phyloP scores from a whole-genome alignment of 2,888 invertebrate genomes.

The Endomychus coccineus region DNA sequence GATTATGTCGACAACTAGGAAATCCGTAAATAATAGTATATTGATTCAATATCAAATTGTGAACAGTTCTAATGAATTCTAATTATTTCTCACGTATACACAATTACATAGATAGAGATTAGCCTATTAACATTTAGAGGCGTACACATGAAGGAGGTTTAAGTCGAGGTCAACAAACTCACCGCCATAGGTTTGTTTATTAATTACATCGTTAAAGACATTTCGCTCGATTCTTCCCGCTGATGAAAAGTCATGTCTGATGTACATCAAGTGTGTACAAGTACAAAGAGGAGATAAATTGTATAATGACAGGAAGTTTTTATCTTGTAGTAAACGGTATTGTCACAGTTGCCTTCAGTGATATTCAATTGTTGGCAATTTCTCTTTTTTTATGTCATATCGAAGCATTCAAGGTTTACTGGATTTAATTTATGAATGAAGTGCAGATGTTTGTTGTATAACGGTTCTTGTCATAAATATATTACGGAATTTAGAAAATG shows the following conservation, averaged over 20 bases:
- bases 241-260: no score
- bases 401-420: conserved; percentile 6
- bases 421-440: conserved; percentile 11
- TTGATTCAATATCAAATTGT: no score
- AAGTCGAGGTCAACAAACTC: conserved; percentile 9
- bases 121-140: no score
- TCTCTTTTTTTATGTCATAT: conserved; percentile 10
- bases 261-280: no score
- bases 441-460: conserved; percentile 1
- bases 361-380: conserved; percentile 7
- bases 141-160: neutral
- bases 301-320: conserved; percentile 15
- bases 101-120: no score
- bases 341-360: conserved; percentile 4
- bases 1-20: no score
- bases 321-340: conserved; percentile 6
- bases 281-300: conserved; percentile 12
- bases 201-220: conserved; percentile 8
- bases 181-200: conserved; percentile 2
- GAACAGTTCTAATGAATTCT: no score
- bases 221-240: conserved; percentile 12
- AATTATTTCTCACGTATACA: no score
- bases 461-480: conserved; percentile 9
- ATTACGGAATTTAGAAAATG: neutral
- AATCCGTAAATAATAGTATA: no score